Evolutionary conservation across 2,888 invertebrate genomes (phyloP), one percentile per base, ranked within the genome.

Genomic region (Agrochola lychnidis): DNA sequence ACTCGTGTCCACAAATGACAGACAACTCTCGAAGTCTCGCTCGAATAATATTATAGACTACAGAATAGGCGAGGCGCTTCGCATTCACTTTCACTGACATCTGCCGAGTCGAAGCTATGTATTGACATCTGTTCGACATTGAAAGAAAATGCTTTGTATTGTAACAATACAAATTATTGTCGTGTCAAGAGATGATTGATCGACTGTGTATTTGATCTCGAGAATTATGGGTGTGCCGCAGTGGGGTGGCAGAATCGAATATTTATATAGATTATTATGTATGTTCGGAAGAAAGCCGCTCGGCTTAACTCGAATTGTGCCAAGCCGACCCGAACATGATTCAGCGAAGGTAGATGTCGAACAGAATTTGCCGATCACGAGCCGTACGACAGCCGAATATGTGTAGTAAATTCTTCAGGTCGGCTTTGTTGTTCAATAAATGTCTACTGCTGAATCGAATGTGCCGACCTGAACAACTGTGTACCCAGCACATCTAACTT

Each of bases 81-180:
- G 14, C 30, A 51, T 30, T 48, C 53, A 77, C 78, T 81, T 81
- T 82, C 81, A 77, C 82, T 72, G 4, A 82, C 71, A 77, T 77
- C 70, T 71, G 62, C 42, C n/a, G 62, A 36, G 25, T 25, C 19
- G 40, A 16, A 9, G n/a, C 19, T 62, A 51, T 22, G 63, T 48
- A 19, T 56, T n/a, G 56, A 66, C 61, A 66, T 75, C 40, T 51
- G 68, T 77, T 76, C 10, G 45, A 59, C 64, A 53, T 53, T 63
- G 63, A 62, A 62, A 25, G 40, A 30, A 22, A n/a, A 51, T 59
- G 36, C 42, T 36, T 62, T 63, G 77, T 76, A 68, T 30, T 25
- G 48, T 42, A 22, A 64, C 67, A 69, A 48, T 71, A 77, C 81
- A n/a, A 59, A 64, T 71, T 48, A 61, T 36, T 14, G 56, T 61